A percentile compares a stretch with the other conserved stretches of the same genome.
phyloP scores from a whole-genome alignment of 2,797 vertebrate genomes.

The Molossus alvarezi region DNA sequence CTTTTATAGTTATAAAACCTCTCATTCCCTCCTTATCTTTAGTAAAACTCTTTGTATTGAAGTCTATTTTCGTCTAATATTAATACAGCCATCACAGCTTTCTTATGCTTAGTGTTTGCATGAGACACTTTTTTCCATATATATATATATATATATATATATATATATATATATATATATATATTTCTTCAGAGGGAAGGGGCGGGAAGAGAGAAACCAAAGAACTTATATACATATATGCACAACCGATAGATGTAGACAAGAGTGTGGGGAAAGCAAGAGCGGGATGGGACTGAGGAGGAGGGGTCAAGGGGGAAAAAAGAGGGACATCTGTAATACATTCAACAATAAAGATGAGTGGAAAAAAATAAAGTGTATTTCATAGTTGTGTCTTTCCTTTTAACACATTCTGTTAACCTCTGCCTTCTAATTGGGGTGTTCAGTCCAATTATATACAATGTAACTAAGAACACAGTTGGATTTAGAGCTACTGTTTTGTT shows the following conservation, averaged over 20 bases:
- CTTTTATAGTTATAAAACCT: constrained; percentile 56
- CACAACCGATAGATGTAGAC: too few species aligned
- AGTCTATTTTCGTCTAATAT: constrained; percentile 15
- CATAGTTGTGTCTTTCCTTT: constrained; percentile 19
- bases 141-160: not conserved
- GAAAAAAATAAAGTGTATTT: not conserved
- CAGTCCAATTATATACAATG: not conserved
- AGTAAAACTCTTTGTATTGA: not conserved
- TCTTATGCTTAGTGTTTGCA: constrained; percentile 22
- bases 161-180: not conserved
- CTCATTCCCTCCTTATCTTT: not conserved
- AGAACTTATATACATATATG: too few species aligned
- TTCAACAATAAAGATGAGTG: too few species aligned
- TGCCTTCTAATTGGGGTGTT: constrained; percentile 36
- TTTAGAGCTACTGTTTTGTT: not conserved
- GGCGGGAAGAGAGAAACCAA: too few species aligned
- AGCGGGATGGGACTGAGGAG: too few species aligned
- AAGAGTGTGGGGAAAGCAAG: too few species aligned
- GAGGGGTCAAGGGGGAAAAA: too few species aligned
- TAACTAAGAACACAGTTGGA: constrained; percentile 37
- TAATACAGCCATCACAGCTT: constrained; percentile 16
- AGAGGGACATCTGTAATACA: too few species aligned
- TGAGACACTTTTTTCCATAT: not conserved
- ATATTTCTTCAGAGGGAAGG: too few species aligned
- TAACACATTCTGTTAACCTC: not conserved